Percentiles rank a stretch among this genome's conserved stretches.
These are phyloP conservation scores for Agrotis segetum DNA, from an alignment of 2,888 invertebrate genomes.

Conservation along the genomic window DNA sequence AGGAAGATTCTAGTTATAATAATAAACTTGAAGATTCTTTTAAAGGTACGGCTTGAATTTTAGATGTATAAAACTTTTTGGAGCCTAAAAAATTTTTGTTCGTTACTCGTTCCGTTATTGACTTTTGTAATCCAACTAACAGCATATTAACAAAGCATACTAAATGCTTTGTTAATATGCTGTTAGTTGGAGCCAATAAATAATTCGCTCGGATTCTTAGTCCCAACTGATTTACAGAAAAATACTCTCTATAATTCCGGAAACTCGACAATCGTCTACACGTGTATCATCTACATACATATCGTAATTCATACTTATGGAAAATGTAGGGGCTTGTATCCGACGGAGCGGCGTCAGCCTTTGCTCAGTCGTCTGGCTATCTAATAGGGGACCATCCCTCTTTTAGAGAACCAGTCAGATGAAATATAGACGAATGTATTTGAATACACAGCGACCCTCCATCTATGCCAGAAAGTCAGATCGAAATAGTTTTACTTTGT, in stretches of 20 bases:
- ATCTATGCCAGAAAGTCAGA: not conserved
- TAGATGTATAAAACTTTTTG: not conserved
- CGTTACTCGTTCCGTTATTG: too few species aligned
- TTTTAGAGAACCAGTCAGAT: slow-evolving; percentile 7
- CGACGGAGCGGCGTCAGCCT: not conserved
- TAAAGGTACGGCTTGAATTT: too few species aligned
- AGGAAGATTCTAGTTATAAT: not conserved
- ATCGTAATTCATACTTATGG: not conserved
- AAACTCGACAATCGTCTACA: not conserved
- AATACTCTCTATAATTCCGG: not conserved
- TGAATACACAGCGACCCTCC: not conserved
- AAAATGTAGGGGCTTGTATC: not conserved
- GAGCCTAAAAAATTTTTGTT: not conserved
- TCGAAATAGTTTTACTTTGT: slow-evolving; percentile 22
- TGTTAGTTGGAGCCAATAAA: not conserved
- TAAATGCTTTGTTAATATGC: too few species aligned
- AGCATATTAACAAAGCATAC: not conserved
- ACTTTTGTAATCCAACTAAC: not conserved
- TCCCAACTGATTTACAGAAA: not conserved
- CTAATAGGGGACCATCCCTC: not conserved
- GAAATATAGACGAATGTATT: not conserved
- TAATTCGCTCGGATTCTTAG: not conserved
- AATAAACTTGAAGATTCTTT: not conserved
- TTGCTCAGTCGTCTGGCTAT: slow-evolving; percentile 16
- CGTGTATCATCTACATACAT: not conserved